Conservation (phyloP, 1,140 invertebrate genomes). For the Leptoteleia sp. region DNA sequence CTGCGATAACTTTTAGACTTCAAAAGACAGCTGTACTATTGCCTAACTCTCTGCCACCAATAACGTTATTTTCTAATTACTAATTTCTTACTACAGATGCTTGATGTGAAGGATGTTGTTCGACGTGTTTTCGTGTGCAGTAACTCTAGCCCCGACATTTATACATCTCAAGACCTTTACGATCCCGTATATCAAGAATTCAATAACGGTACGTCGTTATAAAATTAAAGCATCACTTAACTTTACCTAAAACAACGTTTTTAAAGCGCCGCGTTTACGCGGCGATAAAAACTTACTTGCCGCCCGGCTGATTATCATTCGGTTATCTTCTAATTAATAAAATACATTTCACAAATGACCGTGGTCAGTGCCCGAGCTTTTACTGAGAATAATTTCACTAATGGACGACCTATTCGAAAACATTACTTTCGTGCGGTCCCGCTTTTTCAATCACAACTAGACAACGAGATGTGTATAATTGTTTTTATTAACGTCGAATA, state of each 20-base stretch:
- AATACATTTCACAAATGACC: not conserved
- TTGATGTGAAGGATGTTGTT: conserved; percentile 82
- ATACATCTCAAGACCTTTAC: conserved; percentile 85
- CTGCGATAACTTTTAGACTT: not conserved
- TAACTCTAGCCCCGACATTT: conserved; percentile 86
- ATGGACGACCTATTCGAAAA: conserved; percentile 1
- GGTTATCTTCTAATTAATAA: conserved; percentile 1
- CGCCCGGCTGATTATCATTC: not conserved
- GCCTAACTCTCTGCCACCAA: conserved; percentile 1
- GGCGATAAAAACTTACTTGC: not conserved
- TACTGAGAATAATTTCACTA: conserved; percentile 1
- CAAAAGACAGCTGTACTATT: too few relatives aligned
- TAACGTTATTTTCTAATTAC: conserved; percentile 61
- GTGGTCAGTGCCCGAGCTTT: conserved; percentile 8
- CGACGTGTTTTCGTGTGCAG: conserved; percentile 84
- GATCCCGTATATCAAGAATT: conserved; percentile 88
- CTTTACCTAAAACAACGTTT: conserved; percentile 10
- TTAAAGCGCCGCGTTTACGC: not conserved
- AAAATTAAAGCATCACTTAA: conserved; percentile 39
- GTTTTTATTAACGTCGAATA: not conserved
- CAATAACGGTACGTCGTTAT: conserved; percentile 81
- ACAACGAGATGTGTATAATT: conserved; percentile 2
- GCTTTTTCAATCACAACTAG: conserved; percentile 3
- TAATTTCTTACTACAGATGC: conserved; percentile 83
- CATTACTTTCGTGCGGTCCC: not conserved